Percentiles rank a stretch among this genome's conserved stretches.
Conservation (phyloP, 2,113 vertebrate species). For the Leptobrachium leishanense region DNA sequence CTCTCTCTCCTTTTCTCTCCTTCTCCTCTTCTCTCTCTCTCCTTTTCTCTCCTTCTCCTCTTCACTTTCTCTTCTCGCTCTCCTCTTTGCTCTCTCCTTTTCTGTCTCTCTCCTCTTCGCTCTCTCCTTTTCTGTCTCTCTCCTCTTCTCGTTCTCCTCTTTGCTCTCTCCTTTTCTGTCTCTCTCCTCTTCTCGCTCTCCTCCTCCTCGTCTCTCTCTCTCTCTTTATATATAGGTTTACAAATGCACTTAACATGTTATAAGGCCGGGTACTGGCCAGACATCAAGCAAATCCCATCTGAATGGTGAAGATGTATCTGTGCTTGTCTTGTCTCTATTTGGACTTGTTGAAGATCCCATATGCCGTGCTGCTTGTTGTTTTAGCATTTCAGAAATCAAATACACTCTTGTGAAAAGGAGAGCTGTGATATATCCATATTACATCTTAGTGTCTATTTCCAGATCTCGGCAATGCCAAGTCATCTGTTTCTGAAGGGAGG, state of each 20-base stretch:
- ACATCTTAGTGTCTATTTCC: neutral
- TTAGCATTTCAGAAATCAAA: neutral
- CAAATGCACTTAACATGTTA: neutral
- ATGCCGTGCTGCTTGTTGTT: neutral
- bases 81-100: constrained; percentile 42
- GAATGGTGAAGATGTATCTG: neutral
- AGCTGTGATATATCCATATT: neutral
- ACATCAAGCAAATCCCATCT: neutral
- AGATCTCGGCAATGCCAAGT: neutral
- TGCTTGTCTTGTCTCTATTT: neutral
- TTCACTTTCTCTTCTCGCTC: constrained; percentile 1
- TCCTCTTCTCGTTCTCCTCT: too few relatives aligned
- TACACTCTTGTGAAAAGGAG: neutral
- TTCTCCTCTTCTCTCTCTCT: too few relatives aligned
- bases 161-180: neutral
- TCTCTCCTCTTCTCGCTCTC: too few relatives aligned
- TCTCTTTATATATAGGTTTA: neutral
- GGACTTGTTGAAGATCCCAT: neutral
- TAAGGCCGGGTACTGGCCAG: neutral
- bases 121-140: too few relatives aligned
- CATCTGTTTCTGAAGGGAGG: constrained; percentile 11
- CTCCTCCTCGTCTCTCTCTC: too few relatives aligned
- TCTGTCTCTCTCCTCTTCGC: too few relatives aligned
- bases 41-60: neutral
- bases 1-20: neutral